Conservation (phyloP, 2,888 invertebrate genomes). For the Macrostomum cliftonense region DNA sequence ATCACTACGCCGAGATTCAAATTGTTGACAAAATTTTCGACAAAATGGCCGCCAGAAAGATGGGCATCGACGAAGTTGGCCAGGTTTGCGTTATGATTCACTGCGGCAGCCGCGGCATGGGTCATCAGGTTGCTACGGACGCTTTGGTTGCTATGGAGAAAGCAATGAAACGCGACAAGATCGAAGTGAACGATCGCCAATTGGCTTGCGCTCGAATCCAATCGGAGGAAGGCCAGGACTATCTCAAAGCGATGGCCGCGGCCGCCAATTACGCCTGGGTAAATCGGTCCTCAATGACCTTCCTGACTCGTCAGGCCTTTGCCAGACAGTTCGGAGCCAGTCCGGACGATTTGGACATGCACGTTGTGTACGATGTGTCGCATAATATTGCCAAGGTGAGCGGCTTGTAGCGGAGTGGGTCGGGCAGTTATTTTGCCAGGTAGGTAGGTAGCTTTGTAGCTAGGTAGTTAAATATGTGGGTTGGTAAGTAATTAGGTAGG, state of each 20-base stretch:
- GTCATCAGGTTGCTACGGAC: constrained; percentile 63
- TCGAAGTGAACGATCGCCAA: constrained; percentile 86
- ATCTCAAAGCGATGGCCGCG: constrained; percentile 90
- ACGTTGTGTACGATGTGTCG: constrained; percentile 95
- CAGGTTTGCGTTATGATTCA: constrained; percentile 91
- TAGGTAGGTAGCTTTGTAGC: too few species aligned
- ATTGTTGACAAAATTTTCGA: constrained; percentile 93
- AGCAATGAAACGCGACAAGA: constrained; percentile 92
- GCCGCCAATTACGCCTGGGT: constrained; percentile 99
- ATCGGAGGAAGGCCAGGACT: constrained; percentile 74
- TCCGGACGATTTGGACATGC: constrained; percentile 97
- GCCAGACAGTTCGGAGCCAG: constrained; percentile 83
- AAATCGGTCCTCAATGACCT: constrained; percentile 96
- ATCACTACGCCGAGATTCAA: constrained; percentile 98
- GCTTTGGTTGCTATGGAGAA: constrained; percentile 96
- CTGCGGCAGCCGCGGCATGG: constrained; percentile 91
- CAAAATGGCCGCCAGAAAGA: constrained; percentile 84
- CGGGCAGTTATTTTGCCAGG: too few species aligned
- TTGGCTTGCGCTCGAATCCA: constrained; percentile 85
- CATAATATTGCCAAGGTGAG: constrained; percentile 78
- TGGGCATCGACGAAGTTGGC: constrained; percentile 85
- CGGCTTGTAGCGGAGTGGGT: too few species aligned
- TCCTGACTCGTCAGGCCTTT: constrained; percentile 71
- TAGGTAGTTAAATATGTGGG: too few species aligned
- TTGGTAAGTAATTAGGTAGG: too few species aligned